phyloP scores from a whole-genome alignment of 2,888 invertebrate genomes.

The Apamea anceps region DNA sequence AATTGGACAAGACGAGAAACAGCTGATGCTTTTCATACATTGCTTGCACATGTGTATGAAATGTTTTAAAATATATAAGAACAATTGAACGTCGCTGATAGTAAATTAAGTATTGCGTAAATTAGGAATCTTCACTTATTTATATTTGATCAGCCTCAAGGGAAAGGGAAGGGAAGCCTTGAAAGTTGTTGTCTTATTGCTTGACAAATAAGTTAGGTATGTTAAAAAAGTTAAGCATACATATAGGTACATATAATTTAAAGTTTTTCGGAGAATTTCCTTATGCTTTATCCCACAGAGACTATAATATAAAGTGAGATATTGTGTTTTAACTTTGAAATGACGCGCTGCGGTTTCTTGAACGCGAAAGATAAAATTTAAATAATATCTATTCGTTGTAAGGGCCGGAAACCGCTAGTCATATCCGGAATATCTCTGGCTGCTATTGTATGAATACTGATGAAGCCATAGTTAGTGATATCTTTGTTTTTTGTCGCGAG shows the following conservation, averaged over 20 bases:
- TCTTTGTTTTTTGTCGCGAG: slow-evolving; percentile 56
- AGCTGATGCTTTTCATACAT: background rate
- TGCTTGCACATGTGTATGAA: background rate
- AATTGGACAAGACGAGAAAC: background rate
- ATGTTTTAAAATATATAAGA: background rate
- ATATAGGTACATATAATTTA: no score
- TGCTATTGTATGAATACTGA: slow-evolving; percentile 79
- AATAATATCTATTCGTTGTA: slow-evolving; percentile 69
- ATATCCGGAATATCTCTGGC: slow-evolving; percentile 75
- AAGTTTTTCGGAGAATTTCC: background rate
- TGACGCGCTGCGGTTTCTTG: slow-evolving; percentile 53
- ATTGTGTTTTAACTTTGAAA: slow-evolving; percentile 24
- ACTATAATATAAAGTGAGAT: background rate
- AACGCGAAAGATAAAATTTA: slow-evolving; percentile 71
- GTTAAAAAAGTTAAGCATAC: background rate
- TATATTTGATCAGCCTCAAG: no score
- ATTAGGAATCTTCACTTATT: background rate
- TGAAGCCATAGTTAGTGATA: slow-evolving; percentile 57
- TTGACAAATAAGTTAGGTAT: background rate
- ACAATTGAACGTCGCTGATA: background rate
- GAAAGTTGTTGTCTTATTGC: background rate
- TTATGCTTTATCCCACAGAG: background rate
- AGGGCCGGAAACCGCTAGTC: slow-evolving; percentile 75
- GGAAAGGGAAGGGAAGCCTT: no score
- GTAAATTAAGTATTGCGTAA: background rate